These are phyloP conservation scores for Aphaenogaster rudis DNA, from an alignment of 1,140 invertebrate species.

Conservation along the genomic window DNA sequence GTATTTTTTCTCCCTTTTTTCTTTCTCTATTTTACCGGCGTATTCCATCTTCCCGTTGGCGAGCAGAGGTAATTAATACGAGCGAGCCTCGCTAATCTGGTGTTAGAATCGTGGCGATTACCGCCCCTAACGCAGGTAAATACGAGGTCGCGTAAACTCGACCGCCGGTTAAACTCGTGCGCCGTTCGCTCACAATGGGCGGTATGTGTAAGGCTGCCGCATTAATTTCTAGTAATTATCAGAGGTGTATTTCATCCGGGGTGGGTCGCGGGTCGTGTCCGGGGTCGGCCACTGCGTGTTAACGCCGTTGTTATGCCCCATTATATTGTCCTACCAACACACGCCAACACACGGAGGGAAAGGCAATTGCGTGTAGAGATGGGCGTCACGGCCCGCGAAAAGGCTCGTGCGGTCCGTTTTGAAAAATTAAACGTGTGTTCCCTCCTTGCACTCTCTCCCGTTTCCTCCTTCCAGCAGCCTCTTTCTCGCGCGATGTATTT, in stretches of 20 bases:
- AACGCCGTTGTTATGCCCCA: conserved; percentile 87
- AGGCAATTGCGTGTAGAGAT: conserved; percentile 55
- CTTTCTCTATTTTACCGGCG: background rate
- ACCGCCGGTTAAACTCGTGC: conserved; percentile 67
- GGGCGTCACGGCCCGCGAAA: conserved; percentile 53
- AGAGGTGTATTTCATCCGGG: conserved; percentile 84
- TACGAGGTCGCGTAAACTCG: conserved; percentile 60
- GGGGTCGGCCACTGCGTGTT: conserved; percentile 84
- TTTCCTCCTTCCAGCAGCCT: background rate
- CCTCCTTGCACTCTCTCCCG: background rate
- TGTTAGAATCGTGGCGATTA: conserved; percentile 65
- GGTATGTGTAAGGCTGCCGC: conserved; percentile 78
- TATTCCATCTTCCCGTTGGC: background rate
- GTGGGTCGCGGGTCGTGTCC: conserved; percentile 84
- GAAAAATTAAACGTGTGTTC: conserved; percentile 66
- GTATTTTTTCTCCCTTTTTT: background rate
- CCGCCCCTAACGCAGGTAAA: conserved; percentile 67
- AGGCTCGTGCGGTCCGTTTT: conserved; percentile 51
- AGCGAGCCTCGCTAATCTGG: conserved; percentile 47
- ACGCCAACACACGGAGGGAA: conserved; percentile 56
- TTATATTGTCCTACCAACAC: conserved; percentile 83
- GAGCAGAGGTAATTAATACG: conserved; percentile 44
- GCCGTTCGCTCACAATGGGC: conserved; percentile 63
- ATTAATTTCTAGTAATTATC: conserved; percentile 87
- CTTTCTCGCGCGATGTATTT: background rate